A percentile compares a stretch with the other conserved stretches of the same genome.
Evolutionary conservation across 1,140 invertebrate genomes (phyloP).

Genomic region (Panulirus ornatus): DNA sequence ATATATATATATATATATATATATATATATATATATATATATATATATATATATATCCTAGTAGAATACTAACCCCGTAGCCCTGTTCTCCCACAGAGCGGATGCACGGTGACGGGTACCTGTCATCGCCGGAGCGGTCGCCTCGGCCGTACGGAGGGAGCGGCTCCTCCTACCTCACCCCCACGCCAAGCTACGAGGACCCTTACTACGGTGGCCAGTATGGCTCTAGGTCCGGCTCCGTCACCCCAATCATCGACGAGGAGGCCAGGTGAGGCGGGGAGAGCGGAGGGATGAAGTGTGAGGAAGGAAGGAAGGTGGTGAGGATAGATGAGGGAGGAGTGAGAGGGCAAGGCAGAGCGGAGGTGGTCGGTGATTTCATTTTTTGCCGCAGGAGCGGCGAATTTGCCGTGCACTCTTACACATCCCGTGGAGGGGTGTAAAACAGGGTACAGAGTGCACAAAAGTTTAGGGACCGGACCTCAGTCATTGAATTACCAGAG

Average conservation of each 20-base stretch:
- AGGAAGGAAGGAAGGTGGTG: not conserved
- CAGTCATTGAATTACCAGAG: too few species aligned
- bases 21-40: too few species aligned
- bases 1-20: conserved; percentile 1
- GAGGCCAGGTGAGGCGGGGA: conserved; percentile 86
- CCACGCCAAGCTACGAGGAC: conserved; percentile 84
- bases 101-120: conserved; percentile 85
- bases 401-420: too few species aligned
- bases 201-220: conserved; percentile 85
- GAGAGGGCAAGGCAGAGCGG: not conserved
- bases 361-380: too few species aligned
- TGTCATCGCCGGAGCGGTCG: conserved; percentile 90
- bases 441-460: too few species aligned
- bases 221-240: conserved; percentile 84
- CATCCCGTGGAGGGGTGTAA: too few species aligned
- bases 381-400: too few species aligned
- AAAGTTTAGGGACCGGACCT: too few species aligned
- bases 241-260: conserved; percentile 92
- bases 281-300: not conserved
- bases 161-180: conserved; percentile 73
- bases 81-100: conserved; percentile 78
- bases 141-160: conserved; percentile 78
- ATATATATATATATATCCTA: too few species aligned
- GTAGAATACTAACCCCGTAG: not conserved
- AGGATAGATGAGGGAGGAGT: not conserved